phyloP scores from a whole-genome alignment of 64 coral and sea anemone genomes.

The Pachyseris speciosa region DNA sequence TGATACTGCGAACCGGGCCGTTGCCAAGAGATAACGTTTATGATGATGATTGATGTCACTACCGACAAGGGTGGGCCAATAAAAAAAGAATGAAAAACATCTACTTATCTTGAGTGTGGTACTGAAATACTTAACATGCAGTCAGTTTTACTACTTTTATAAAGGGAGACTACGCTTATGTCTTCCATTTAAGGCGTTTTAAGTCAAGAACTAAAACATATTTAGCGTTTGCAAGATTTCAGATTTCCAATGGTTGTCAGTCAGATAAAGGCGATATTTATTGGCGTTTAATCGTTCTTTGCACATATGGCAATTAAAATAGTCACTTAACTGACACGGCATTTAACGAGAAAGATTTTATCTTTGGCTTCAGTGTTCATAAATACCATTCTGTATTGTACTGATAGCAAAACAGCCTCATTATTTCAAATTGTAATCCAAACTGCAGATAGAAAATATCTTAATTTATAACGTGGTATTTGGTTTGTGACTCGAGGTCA shows the following conservation, averaged over 20 bases:
- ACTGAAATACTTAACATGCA: background rate
- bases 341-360: constrained; percentile 35
- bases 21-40: constrained; percentile 1
- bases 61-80: background rate
- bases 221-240: too few species aligned
- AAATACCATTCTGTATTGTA: background rate
- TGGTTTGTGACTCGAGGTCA: background rate
- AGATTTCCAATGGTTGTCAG: too few species aligned
- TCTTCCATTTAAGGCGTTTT: too few species aligned
- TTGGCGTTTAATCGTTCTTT: background rate
- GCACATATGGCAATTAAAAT: background rate
- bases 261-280: too few species aligned
- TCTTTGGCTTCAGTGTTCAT: background rate
- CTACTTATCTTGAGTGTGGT: background rate
- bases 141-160: too few species aligned
- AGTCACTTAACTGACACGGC: constrained; percentile 2
- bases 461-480: background rate
- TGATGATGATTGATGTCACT: background rate
- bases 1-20: background rate
- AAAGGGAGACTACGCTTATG: too few species aligned
- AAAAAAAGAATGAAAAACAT: background rate
- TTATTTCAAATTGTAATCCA: background rate
- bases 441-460: background rate
- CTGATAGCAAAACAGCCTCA: constrained; percentile 1
- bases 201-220: too few species aligned